These are phyloP conservation scores for Pseudopleuronectes americanus DNA, from an alignment of 2,797 vertebrate species.

Conservation along the genomic window DNA sequence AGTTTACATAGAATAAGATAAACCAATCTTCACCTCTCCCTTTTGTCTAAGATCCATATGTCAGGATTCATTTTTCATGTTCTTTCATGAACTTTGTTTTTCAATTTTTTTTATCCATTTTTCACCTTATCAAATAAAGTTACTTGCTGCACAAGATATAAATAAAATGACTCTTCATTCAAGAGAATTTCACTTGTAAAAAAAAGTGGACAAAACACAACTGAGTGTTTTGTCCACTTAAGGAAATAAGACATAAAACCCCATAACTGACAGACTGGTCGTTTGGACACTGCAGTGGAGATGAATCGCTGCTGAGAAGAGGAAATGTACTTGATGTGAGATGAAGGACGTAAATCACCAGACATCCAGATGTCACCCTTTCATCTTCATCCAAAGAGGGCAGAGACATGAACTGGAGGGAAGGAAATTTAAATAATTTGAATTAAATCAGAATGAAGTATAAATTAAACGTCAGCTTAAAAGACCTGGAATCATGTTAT, in stretches of 20 bases:
- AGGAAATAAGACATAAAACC: background rate
- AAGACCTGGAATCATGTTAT: background rate
- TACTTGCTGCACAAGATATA: background rate
- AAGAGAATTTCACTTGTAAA: background rate
- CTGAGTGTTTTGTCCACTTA: background rate
- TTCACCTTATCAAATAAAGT: background rate
- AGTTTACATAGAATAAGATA: background rate
- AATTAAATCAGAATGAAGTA: slow-evolving; percentile 22
- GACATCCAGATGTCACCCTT: slow-evolving; percentile 34
- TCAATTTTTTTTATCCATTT: background rate
- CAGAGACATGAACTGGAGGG: slow-evolving; percentile 15
- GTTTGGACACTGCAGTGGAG: background rate
- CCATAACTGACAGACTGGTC: background rate
- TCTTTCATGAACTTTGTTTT: background rate
- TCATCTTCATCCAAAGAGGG: slow-evolving; percentile 44
- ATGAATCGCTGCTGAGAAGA: background rate
- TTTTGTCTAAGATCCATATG: background rate
- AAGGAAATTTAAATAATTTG: slow-evolving; percentile 6
- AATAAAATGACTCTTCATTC: background rate
- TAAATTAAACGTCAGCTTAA: slow-evolving; percentile 23
- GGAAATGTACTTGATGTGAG: slow-evolving; percentile 23
- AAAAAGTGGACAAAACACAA: background rate
- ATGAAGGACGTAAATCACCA: slow-evolving; percentile 14
- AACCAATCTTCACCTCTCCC: background rate
- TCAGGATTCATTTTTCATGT: slow-evolving; percentile 1